Evolutionary conservation across 1,140 invertebrate species (phyloP).

Genomic region (Bradysia coprophila): DNA sequence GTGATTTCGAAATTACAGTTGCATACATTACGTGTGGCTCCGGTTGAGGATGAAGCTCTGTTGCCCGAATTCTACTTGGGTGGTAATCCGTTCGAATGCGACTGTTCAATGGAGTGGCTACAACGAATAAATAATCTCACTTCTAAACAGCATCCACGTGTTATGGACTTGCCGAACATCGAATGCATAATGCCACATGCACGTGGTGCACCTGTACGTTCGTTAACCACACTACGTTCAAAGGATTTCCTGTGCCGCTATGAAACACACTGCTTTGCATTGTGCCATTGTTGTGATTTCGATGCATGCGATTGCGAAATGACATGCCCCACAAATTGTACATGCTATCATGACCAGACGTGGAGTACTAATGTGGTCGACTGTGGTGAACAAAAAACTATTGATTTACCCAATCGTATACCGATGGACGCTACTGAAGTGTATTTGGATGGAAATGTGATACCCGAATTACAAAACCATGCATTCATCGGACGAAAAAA

Average conservation of each 20-base stretch:
- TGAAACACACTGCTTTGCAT: conserved; percentile 78
- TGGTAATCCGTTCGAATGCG: conserved; percentile 78
- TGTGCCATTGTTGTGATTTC: conserved; percentile 88
- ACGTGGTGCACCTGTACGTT: conserved; percentile 42
- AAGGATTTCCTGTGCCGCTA: conserved; percentile 81
- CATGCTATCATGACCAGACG: conserved; percentile 80
- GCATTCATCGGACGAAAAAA: conserved; percentile 85
- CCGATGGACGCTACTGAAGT: conserved; percentile 89
- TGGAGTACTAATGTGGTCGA: conserved; percentile 88
- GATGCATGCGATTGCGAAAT: conserved; percentile 91
- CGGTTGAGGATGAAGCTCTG: conserved; percentile 40
- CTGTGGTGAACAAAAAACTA: conserved; percentile 56
- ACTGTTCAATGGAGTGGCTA: conserved; percentile 85
- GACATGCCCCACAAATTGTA: conserved; percentile 80
- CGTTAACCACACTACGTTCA: conserved; percentile 41
- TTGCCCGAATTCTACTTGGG: conserved; percentile 75
- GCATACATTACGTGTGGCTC: conserved; percentile 54
- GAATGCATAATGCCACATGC: conserved; percentile 68
- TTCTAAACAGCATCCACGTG: conserved; percentile 57
- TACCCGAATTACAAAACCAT: conserved; percentile 67
- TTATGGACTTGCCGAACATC: conserved; percentile 74
- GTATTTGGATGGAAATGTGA: conserved; percentile 77
- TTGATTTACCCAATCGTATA: conserved; percentile 61
- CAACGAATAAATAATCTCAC: conserved; percentile 72
- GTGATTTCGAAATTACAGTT: conserved; percentile 63